phyloP scores from a whole-genome alignment of 2,113 vertebrate species.

The Mungos mungo region DNA sequence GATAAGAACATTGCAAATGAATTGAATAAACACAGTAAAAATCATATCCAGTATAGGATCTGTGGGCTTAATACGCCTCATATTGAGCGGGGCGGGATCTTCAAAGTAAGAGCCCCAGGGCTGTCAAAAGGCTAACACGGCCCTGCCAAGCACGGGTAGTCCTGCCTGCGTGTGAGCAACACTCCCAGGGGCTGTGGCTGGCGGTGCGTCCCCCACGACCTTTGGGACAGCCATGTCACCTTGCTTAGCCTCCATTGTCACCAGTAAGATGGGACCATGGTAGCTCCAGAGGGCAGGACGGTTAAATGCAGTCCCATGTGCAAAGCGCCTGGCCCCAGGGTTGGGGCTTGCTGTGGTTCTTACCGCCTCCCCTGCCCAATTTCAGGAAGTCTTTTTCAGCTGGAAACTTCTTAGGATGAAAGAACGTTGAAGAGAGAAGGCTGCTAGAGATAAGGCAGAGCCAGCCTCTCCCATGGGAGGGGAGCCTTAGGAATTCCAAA shows the following conservation, averaged over 20 bases:
- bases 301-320: neutral
- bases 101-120: neutral
- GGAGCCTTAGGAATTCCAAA: neutral
- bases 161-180: accelerated
- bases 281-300: neutral
- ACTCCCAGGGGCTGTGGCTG: neutral
- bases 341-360: slow-evolving; percentile 18
- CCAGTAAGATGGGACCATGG: neutral
- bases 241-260: neutral
- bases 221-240: neutral
- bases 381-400: slow-evolving; percentile 61
- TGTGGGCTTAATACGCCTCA: neutral
- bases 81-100: neutral
- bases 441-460: slow-evolving; percentile 51
- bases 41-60: neutral
- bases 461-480: neutral
- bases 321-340: neutral
- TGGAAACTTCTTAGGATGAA: slow-evolving; percentile 53
- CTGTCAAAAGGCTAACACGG: neutral
- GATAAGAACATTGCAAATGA: neutral
- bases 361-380: slow-evolving; percentile 1
- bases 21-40: neutral
- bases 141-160: neutral
- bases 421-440: slow-evolving; percentile 65
- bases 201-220: neutral